Evolutionary conservation across 2,113 vertebrate species (phyloP), one percentile per base, ranked within the genome.

Genomic region (Halcyon malimbica): DNA sequence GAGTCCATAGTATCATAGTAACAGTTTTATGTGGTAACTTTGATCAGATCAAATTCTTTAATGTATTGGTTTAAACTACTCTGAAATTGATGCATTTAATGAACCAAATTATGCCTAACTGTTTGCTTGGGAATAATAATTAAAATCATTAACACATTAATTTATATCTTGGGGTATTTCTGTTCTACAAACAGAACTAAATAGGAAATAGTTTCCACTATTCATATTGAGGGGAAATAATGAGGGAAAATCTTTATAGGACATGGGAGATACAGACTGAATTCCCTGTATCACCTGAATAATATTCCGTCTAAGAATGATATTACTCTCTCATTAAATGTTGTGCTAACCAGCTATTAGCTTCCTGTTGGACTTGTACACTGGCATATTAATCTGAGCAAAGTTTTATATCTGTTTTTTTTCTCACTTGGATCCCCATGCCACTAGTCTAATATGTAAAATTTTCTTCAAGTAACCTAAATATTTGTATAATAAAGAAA

Each of bases 101-200:
- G n/a, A 96, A 44, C 17, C 67, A 80, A 76, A 91, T 79, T 89
- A 91, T 39, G 13, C n/a, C 70, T 88, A 90, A 93, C 6, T 71
- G 6, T 85, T 91, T 90, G 6, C 88, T 93, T 94, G 88, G 88
- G 90, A 91, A 87, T 90, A 94, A 77, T 65, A 93, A 84, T 75
- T 84, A 67, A 88, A 92, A 62, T 23, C 2, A 1, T 64, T 90
- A 79, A 44, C 1, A 0, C 2, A 9, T 62, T 83, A 80, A 79
- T 76, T 90, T 90, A 24, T 78, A 76, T 65, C 62, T 94, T 83
- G 26, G 20, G 35, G 2, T 89, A 73, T 87, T 91, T 93, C 83
- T 90, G 5, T 76, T 77, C 75, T 71, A 77, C 46, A 71, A 81
- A 76, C 44, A 81, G 14, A 76, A 23, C 39, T 90, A 76, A 64